A percentile compares a stretch with the other conserved stretches of the same genome.
Evolutionary conservation across 2,797 vertebrate species (phyloP).

Genomic region (Siniperca obscura): DNA sequence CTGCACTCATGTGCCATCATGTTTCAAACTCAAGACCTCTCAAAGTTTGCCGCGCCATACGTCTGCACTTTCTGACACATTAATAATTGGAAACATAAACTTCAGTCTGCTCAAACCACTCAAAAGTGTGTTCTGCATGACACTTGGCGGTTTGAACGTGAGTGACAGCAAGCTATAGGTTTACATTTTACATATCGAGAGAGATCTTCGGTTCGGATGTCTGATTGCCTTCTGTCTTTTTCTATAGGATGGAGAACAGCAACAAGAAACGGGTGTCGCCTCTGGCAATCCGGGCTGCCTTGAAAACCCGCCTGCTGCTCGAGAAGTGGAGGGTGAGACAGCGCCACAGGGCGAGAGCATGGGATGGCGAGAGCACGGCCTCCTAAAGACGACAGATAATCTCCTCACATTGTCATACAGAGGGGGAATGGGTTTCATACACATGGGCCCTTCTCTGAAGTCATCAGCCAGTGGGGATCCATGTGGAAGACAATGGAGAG

Average conservation of each 20-base stretch:
- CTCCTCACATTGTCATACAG: conserved; percentile 34
- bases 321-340: conserved; percentile 70
- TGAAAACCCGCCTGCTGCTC: conserved; percentile 67
- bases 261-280: conserved; percentile 10
- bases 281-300: background rate
- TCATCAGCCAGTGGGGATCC: conserved; percentile 13
- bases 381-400: conserved; percentile 50
- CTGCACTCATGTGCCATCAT: conserved; percentile 57
- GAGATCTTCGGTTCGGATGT: conserved; percentile 8
- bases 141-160: background rate
- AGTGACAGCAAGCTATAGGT: conserved; percentile 25
- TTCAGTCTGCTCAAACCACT: background rate
- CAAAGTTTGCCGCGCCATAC: conserved; percentile 19
- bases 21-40: conserved; percentile 26
- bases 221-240: conserved; percentile 34
- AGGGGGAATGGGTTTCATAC: conserved; percentile 27
- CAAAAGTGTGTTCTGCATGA: conserved; percentile 3
- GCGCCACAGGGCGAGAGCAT: conserved; percentile 49
- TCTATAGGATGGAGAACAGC: conserved; percentile 56
- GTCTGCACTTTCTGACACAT: conserved; percentile 57
- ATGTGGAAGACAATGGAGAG: conserved; percentile 10
- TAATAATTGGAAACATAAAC: conserved; percentile 49
- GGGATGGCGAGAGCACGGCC: conserved; percentile 50
- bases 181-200: conserved; percentile 21
- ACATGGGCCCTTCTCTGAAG: conserved; percentile 27